Conservation (phyloP, 2,797 vertebrate genomes). For the Poliocrania exsul region DNA sequence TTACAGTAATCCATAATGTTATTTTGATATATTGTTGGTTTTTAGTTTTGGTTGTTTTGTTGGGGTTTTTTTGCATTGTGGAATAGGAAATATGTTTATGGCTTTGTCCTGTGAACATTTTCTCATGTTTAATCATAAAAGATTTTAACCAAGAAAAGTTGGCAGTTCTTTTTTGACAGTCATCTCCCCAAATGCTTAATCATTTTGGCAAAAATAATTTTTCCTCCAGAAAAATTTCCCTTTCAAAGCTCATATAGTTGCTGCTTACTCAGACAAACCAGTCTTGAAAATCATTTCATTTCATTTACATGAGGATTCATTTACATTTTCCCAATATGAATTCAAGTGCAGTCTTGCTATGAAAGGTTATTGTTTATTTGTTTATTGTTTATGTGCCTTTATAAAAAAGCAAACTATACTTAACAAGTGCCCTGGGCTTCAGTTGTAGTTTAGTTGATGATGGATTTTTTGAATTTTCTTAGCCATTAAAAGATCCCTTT, state of each 20-base stretch:
- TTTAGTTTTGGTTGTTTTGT: not conserved
- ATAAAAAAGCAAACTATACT: conserved; percentile 32
- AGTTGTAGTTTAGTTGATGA: not conserved
- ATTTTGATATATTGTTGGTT: conserved; percentile 10
- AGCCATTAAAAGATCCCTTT: conserved; percentile 35
- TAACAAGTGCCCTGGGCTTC: conserved; percentile 20
- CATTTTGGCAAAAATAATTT: conserved; percentile 73
- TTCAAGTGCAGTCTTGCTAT: not conserved
- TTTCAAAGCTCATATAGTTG: conserved; percentile 29
- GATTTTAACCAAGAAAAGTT: conserved; percentile 51
- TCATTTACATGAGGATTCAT: not conserved
- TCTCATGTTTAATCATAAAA: conserved; percentile 13
- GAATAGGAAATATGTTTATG: conserved; percentile 31
- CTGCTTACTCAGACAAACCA: conserved; percentile 21
- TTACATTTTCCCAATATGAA: not conserved
- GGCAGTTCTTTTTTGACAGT: conserved; percentile 53
- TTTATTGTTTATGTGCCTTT: conserved; percentile 21
- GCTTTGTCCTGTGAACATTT: conserved; percentile 48
- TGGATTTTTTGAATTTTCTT: conserved; percentile 41
- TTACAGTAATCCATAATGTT: conserved; percentile 44
- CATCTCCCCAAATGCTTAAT: conserved; percentile 38
- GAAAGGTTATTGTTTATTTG: conserved; percentile 15
- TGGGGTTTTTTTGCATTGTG: not conserved
- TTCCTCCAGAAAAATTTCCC: conserved; percentile 44
- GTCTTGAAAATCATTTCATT: conserved; percentile 27